Evolutionary conservation across 2,113 vertebrate genomes (phyloP), one percentile per base, ranked within the genome.

Genomic region (Falco punctatus): DNA sequence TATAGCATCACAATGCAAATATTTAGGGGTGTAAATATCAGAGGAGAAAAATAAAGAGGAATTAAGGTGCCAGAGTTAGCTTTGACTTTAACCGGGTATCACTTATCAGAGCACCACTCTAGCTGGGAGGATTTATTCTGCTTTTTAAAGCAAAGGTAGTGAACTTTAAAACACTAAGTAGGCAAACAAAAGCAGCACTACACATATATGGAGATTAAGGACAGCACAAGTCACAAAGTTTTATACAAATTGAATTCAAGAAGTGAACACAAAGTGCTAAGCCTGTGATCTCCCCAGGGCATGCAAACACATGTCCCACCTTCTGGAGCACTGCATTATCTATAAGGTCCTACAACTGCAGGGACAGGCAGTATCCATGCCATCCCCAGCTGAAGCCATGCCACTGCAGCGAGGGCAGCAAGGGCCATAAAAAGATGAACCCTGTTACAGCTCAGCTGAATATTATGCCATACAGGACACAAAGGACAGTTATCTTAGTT

Each of bases 1-100:
- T 22, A 30, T 1, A 12, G 24, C 20, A 65, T 5, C 35, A 10
- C 30, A 13, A 4, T 2, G 44, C 15, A 33, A 55, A 33, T 52
- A 15, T 42, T 83, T n/a, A 88, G 28, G 5, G 38, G 16, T 0
- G 2, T 21, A 35, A 28, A 4, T 5, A 22, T 9, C 2, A 46
- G 28, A 57, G 28, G 4, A 40, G 19, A 78, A 32, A 52, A 61
- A 65, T 8, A 35, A 75, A n/a, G 20, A 30, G 26, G 23, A 79
- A 80, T 62, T 80, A 27, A 40, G 32, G n/a, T n/a, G 49, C 20
- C 40, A 27, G 49, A 58, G 27, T n/a, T 51, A 89, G 54, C 32
- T 42, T 27, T 42, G 67, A 69, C 26, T 55, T 65, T 20, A 61
- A 57, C 21, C 24, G 7, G 15, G 15, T 10, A 20, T 40, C 55